Base-by-base conservation (phyloP, 2,888 invertebrate species). In the Dicyrtomina minuta region DNA sequence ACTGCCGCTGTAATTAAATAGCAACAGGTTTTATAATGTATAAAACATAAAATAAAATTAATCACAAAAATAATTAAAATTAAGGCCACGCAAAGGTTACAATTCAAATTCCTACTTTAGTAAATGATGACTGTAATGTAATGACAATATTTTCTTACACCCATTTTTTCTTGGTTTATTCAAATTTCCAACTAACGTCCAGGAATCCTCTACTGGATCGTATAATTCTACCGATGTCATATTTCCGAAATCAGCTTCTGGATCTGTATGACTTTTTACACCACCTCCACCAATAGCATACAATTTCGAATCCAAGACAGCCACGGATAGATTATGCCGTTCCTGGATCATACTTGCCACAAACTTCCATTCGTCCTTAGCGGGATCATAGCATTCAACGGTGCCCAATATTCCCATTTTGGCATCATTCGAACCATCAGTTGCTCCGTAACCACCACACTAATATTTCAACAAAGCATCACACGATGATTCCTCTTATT, bases 341-440 rank as follows among this genome's bases (percentile, higher is more conserved):
- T 66, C 44, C 13, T 49, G 22, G 12, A 59, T 51, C 70, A 70
- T 70, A 1, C 22, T n/a, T 8, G 49, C 22, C 6, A 66, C 58
- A 17, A 65, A 26, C 6, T n/a, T 46, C 70, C 70, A 70, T 33
- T 49, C 26, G 41, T 66, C 65, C 43, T 22, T 17, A 10, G 26
- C 22, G 22, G 70, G 70, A 41, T 66, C 46, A 39, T 65, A 70
- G 39, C 58, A 46, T 22, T 70, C 70, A 41, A 70, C 70, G 1
- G 70, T 70, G 24, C 41, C 59, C 5, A 66, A 24, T 27, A 67
- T 59, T 6, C 56, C 56, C 51, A 67, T 67, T 8, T 5, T 59
- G 20, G 17, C 43, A 6, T 13, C 60, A 13, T 20, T 27, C 15
- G 13, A 41, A 1, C 22, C 59, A 44, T 58, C 58, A 13, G 12